These are phyloP conservation scores for Callyntrura sp. DNA, from an alignment of 2,888 invertebrate species.

Conservation along the genomic window DNA sequence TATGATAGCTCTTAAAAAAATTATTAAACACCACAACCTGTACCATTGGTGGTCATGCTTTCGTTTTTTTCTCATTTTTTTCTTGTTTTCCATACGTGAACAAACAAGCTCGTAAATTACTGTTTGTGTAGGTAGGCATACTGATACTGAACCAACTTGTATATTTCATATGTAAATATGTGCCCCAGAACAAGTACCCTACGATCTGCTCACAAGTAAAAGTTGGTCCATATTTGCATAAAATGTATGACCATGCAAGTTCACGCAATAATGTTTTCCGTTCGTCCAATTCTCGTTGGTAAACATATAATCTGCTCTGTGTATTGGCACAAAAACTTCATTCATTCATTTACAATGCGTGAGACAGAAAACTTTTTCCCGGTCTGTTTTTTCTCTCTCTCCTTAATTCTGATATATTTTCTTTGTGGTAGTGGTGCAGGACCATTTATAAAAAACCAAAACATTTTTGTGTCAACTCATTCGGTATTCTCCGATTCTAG, in stretches of 20 bases:
- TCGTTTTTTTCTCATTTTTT: background rate
- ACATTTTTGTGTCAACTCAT: conserved; percentile 70
- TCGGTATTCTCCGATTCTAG: conserved; percentile 54
- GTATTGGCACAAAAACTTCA: conserved; percentile 64
- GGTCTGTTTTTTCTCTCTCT: conserved; percentile 64
- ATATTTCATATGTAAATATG: background rate
- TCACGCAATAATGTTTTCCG: conserved; percentile 16
- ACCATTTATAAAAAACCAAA: conserved; percentile 77
- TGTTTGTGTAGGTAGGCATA: background rate
- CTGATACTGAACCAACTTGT: background rate
- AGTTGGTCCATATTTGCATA: conserved; percentile 36
- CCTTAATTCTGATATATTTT: conserved; percentile 74
- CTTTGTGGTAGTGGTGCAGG: conserved; percentile 32
- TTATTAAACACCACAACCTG: background rate
- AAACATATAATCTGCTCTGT: background rate
- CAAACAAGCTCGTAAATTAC: background rate
- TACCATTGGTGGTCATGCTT: background rate
- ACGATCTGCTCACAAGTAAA: conserved; percentile 17
- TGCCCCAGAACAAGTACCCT: conserved; percentile 12
- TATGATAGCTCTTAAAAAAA: background rate
- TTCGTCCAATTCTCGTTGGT: background rate
- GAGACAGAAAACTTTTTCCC: conserved; percentile 74
- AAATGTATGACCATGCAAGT: conserved; percentile 38
- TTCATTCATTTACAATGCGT: conserved; percentile 76
- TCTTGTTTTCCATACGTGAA: background rate